Base-by-base conservation (phyloP, 2,888 invertebrate species). In the Xanthostigma xanthostigma region DNA sequence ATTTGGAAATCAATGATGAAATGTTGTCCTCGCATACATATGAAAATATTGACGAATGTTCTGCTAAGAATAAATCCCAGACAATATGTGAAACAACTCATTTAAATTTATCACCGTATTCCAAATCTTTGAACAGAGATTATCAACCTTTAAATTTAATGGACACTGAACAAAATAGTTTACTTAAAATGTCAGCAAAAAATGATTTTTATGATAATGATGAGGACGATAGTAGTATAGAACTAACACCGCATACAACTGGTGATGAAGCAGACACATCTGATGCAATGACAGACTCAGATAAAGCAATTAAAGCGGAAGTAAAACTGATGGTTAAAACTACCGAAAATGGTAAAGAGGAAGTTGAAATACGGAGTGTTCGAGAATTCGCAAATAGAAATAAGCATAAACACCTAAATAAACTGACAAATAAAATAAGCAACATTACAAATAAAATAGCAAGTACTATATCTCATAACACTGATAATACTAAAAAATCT, bases 301-400 rank as follows among this genome's bases (percentile, higher is more conserved):
- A 39, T 36, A 44, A 36, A 34, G 46, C 62, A 12, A 59, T 66
- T 49, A 71, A 65, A 57, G 72, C 72, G 12, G 72, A 73, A 56
- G 66, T 73, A 9, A 73, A 72, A 56, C 58, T 74, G 8, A 58
- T 73, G 47, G 72, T 74, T 2, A 69, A 69, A 60, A 71, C 72
- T 2, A 59, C 63, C 11, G 70, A 71, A 45, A 58, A 59, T 53
- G 73, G 72, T 8, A 66, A 65, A 56, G 71, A 72, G 55, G 68
- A 67, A 44, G 69, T 72, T 43, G 72, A 73, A 60, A 70, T 73
- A 41, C 58, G 69, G 50, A 72, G 70, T 5, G 62, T 66, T 1
- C 55, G 61, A 8, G 66, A 65, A 50, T 64, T 64, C 60, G 60
- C 61, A 54, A 64, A 60, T 36, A n/a, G 51, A 51, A 35, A 44